A percentile compares a stretch with the other conserved stretches of the same genome.
phyloP scores from a whole-genome alignment of 2,113 vertebrate species.

The Pantherophis guttatus region DNA sequence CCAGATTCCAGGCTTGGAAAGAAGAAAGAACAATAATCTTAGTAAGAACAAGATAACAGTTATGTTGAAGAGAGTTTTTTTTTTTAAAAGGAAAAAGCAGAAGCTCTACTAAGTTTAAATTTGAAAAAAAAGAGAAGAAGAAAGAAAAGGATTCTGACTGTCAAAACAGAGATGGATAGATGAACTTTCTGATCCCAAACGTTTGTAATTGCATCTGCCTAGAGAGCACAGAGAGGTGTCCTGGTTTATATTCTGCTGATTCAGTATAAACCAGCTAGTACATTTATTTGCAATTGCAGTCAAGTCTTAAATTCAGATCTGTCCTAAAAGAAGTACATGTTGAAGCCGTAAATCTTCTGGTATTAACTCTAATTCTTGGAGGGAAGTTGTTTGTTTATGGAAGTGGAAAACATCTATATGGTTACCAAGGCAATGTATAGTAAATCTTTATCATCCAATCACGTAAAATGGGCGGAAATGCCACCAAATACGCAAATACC shows the following conservation, averaged over 20 bases:
- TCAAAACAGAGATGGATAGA: slow-evolving; percentile 3
- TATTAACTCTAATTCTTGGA: background rate
- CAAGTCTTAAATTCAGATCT: background rate
- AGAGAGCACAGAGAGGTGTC: background rate
- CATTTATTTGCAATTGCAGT: background rate
- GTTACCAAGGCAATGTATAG: background rate
- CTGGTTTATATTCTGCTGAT: slow-evolving; percentile 8
- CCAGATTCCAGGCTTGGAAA: background rate
- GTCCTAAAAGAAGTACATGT: background rate
- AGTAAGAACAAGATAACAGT: background rate
- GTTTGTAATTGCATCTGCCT: slow-evolving; percentile 1
- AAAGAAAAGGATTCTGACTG: background rate
- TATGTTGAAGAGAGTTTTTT: background rate
- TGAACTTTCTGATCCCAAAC: slow-evolving; percentile 1
- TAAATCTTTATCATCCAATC: slow-evolving; percentile 1
- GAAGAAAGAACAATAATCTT: background rate
- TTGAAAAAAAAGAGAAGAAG: background rate
- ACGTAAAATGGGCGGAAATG: background rate
- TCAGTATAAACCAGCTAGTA: background rate
- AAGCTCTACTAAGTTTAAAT: background rate
- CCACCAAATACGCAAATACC: background rate
- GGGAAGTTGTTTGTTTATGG: background rate
- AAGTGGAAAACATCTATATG: background rate
- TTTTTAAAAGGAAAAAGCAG: background rate
- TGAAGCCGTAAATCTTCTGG: background rate